Base-by-base conservation (phyloP, 2,888 invertebrate genomes). In the Malthinus seriepunctatus region DNA sequence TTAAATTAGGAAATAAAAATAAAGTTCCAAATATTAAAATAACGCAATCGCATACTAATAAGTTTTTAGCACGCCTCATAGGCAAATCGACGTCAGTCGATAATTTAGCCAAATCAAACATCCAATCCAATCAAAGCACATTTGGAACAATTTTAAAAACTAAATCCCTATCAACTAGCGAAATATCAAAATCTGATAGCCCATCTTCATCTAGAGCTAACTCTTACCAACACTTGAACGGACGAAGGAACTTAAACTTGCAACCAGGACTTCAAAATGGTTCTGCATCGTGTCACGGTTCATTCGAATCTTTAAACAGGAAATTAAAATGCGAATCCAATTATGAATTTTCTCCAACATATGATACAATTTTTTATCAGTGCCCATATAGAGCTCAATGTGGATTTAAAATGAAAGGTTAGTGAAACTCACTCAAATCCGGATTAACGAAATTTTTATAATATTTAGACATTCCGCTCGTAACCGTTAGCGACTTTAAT, bases 31-130 rank as follows among this genome's bases (percentile, higher is more conserved):
- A 76, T 38, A 76, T 78, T 32, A 78, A 75, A 71, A 62, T 78
- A 23, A 76, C 75, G n/a, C 71, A 72, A 6, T 74, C 74, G 1
- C 78, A 80, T 50, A 76, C 78, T 48, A 80, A 81, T 68, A 82
- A 81, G 73, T 80, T 83, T 68, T 71, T 83, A 33, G 77, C 80
- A 51, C 79, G 80, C 69, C 71, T 82, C 47, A 74, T 80, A 52
- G 78, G 79, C 11, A 82, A 80, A 70, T 75, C 82, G n/a, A 76
- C 77, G 32, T 81, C 82, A 4, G 78, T 79, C 63, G 82, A 83
- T 62, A 82, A 81, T 72, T 75, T 83, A 37, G 11, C 39, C 8
- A 15, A 37, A 8, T 52, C 55, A 6, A 23, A 44, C 6, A n/a
- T 48, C 6, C 37, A 47, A 11, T 47, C 55, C 9, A 23, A 51